Evolutionary conservation across 2,797 vertebrate genomes (phyloP), one percentile per base, ranked within the genome.

Genomic region (Numenius phaeopus): DNA sequence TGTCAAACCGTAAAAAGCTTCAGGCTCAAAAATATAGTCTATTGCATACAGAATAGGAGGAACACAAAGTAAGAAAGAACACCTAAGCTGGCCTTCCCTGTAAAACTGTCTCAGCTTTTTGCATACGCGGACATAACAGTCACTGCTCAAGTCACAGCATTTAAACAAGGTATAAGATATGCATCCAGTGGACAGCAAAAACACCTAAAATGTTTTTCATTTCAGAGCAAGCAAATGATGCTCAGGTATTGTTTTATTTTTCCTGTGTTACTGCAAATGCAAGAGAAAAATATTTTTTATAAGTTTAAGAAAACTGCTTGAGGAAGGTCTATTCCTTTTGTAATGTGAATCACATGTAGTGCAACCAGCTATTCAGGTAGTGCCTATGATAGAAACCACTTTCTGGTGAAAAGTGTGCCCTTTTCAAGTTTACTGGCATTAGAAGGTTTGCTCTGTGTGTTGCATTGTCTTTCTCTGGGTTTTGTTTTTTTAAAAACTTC

Each of bases 361-460:
- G 57, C 64, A 26, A 67, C 14, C 61, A 95, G 47, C 52, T 88
- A 72, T 49, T 85, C 52, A 14, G 57, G 77, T 52, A 65, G 12
- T 50, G 58, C 72, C 70, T 92, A 69, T 32, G 55, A 69, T 61
- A 94, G 62, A 71, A 90, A 77, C 20, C 30, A 61, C 58, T 85
- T 96, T 85, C 89, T 97, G 90, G 66, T 96, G 92, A 90, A 65
- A 87, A 61, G 11, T 82, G 61, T 39, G 39, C 64, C 83, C 81
- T 98, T 97, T 96, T 72, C 94, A 97, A 96, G 59, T 97, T 98
- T 98, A 94, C 97, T 97, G 97, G 97, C 97, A 97, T 94, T 93
- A 87, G 71, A 97, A 95, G 42, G 23, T 78, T 81, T 75, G 40
- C 22, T 73, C 47, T 91, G 27, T 89, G 49, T 54, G 37, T 69